Evolutionary conservation across 2,797 vertebrate genomes (phyloP), one percentile per base, ranked within the genome.

Genomic region (Cossypha niveicapilla): DNA sequence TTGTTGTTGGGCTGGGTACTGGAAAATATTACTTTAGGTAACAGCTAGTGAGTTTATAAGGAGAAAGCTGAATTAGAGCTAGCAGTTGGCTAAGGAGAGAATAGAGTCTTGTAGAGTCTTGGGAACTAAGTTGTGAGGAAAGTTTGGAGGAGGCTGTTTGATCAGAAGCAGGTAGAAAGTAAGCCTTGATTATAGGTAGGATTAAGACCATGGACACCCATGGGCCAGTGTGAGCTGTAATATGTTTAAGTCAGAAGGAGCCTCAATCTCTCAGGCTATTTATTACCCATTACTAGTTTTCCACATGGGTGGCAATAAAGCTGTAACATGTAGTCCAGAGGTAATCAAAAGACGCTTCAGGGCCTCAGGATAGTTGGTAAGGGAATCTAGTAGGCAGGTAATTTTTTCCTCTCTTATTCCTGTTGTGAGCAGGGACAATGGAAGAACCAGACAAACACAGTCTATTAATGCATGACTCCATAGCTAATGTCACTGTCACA

Each of bases 381-480:
- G 44, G 54, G 13, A 42, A 47, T 71, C 18, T 76, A 9, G 5
- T 22, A 10, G 24, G 42, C 24, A 53, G 18, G 17, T 44, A 25
- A 4, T 30, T 58, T 86, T 62, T 67, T 25, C 5, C 34, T 66
- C 7, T 67, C 2, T 41, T 23, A 5, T 84, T 87, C 14, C n/a
- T 30, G 8, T n/a, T 81, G n/a, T 7, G 7, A 51, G 37, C 50
- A 61, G 51, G 1, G 1, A n/a, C 27, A 9, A 1, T 60, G 41
- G 18, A 88, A 75, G 61, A 70, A 87, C 23, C 8, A 60, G 27
- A 32, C 4, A 11, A 44, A 56, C 4, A 1, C 15, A 13, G 9
- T 42, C 13, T 54, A 2, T 67, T 76, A 79, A n/a, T 34, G 14
- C 7, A 18, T 32, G 15, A 6, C 28, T 63, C 8, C 0, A 0